A percentile compares a stretch with the other conserved stretches of the same genome.
These are phyloP conservation scores for Chlamydotis undulata DNA, from an alignment of 2,113 vertebrate species.

Conservation along the genomic window DNA sequence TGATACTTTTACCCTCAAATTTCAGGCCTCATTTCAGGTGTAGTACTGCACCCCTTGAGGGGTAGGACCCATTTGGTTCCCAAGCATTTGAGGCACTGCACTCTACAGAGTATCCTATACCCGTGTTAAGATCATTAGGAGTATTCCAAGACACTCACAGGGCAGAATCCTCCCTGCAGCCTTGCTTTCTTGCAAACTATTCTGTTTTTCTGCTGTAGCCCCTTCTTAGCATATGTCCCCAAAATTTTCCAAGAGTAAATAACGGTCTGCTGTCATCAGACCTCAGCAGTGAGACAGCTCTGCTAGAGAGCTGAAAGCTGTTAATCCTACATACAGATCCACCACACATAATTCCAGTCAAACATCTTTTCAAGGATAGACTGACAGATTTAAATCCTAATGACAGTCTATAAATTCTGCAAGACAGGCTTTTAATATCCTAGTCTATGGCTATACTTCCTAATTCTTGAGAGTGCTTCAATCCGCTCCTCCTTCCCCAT, in stretches of 20 bases:
- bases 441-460: neutral
- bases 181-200: neutral
- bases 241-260: neutral
- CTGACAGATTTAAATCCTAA: constrained; percentile 7
- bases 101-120: neutral
- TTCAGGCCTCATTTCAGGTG: neutral
- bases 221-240: neutral
- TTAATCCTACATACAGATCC: neutral
- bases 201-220: neutral
- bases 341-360: constrained; percentile 2
- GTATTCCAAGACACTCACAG: neutral
- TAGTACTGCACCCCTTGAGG: neutral
- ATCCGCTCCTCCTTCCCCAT: neutral
- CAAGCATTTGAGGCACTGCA: neutral
- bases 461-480: neutral
- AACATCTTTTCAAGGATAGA: neutral
- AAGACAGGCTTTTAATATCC: neutral
- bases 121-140: neutral
- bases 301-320: neutral
- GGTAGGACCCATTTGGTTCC: neutral
- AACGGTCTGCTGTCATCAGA: neutral
- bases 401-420: constrained; percentile 1
- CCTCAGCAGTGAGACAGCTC: neutral
- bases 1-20: neutral
- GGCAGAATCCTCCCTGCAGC: neutral